phyloP scores from a whole-genome alignment of 1,140 invertebrate species.

The Trachelipus rathkii region DNA sequence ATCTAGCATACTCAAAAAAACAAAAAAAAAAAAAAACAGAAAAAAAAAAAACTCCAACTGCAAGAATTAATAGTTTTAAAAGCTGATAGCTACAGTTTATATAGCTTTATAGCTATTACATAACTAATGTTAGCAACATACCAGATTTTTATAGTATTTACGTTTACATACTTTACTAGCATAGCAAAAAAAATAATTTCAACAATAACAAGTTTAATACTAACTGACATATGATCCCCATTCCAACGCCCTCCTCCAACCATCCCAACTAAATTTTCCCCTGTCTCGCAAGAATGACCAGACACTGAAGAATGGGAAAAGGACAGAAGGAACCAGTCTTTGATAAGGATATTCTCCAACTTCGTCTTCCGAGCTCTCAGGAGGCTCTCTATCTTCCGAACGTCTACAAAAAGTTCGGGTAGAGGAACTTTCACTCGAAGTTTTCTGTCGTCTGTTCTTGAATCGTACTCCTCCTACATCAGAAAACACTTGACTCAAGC shows the following conservation, averaged over 20 bases:
- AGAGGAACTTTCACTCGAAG: constrained; percentile 1
- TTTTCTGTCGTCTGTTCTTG: background rate
- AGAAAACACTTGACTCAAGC: constrained; percentile 28
- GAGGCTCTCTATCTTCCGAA: background rate
- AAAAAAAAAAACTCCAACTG: no score
- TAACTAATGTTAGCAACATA: no score
- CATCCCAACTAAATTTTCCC: background rate
- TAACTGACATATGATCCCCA: background rate
- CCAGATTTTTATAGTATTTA: no score
- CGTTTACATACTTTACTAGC: no score
- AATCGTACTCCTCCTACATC: background rate
- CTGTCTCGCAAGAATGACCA: background rate
- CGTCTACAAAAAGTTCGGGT: background rate
- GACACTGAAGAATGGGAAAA: background rate
- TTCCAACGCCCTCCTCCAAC: background rate
- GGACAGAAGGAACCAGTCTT: background rate
- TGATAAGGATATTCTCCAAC: background rate
- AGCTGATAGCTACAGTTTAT: no score
- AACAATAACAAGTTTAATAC: background rate
- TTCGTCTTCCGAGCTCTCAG: background rate
- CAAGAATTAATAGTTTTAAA: no score
- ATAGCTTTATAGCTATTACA: no score
- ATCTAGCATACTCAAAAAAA: no score
- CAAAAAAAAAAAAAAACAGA: no score
- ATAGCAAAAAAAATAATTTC: no score